Conservation (phyloP, 2,888 invertebrate genomes). For the Thecophora atra region DNA sequence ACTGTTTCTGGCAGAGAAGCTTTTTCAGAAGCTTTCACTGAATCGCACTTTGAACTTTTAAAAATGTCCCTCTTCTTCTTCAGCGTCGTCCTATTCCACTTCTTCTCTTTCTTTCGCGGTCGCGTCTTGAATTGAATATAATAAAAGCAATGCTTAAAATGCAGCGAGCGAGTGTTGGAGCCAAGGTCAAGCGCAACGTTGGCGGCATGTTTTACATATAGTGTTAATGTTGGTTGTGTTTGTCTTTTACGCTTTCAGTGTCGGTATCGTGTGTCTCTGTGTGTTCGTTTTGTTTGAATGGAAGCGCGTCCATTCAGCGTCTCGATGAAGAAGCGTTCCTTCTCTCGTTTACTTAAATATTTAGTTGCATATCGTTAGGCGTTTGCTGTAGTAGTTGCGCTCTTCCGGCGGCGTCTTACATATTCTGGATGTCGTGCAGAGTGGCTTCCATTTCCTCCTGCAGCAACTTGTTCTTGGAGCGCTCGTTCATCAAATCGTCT, state of each 20-base stretch:
- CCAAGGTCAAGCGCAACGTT: background rate
- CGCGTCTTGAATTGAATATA: background rate
- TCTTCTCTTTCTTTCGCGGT: background rate
- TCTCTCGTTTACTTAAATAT: conserved; percentile 40
- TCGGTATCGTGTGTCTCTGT: background rate
- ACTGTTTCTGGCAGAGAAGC: conserved; percentile 26
- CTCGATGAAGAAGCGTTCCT: conserved; percentile 24
- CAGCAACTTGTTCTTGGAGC: conserved; percentile 94
- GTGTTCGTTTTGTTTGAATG: conserved; percentile 11
- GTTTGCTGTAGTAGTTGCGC: conserved; percentile 12
- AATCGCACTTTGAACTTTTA: too few relatives aligned
- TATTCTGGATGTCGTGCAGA: conserved; percentile 98
- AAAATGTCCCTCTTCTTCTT: too few relatives aligned
- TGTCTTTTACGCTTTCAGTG: conserved; percentile 11
- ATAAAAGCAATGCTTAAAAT: conserved; percentile 7
- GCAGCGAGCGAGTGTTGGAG: conserved; percentile 14
- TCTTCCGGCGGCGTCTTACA: conserved; percentile 72
- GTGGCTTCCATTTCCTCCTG: conserved; percentile 99
- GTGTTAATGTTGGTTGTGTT: conserved; percentile 3
- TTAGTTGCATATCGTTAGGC: conserved; percentile 16
- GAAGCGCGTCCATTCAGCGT: too few relatives aligned
- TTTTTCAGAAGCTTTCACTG: too few relatives aligned
- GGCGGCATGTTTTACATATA: background rate
- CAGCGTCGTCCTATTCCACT: too few relatives aligned
- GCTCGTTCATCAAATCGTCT: conserved; percentile 96